phyloP scores from a whole-genome alignment of 1,140 invertebrate species.

The Caenorhabditis inopinata region DNA sequence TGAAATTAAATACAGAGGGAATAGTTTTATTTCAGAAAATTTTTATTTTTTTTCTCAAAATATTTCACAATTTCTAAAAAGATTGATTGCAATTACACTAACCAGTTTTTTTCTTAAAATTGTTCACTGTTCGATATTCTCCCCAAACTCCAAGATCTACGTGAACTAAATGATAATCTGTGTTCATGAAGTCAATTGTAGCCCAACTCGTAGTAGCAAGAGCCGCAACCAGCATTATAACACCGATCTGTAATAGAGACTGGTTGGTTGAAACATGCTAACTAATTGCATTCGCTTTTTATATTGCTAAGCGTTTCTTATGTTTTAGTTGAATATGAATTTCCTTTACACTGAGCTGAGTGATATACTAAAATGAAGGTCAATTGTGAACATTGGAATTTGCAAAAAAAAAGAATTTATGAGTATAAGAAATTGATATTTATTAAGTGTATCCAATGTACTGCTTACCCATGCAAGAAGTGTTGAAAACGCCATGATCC shows the following conservation, averaged over 20 bases:
- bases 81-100: constrained; percentile 40
- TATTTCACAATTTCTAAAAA: too few relatives aligned
- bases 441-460: too few relatives aligned
- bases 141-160: constrained; percentile 64
- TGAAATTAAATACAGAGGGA: too few relatives aligned
- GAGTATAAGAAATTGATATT: not conserved
- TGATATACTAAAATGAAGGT: too few relatives aligned
- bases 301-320: too few relatives aligned
- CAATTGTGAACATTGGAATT: too few relatives aligned
- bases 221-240: constrained; percentile 51
- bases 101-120: constrained; percentile 30
- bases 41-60: too few relatives aligned
- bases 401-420: too few relatives aligned
- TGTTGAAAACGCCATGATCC: constrained; percentile 54
- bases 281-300: too few relatives aligned
- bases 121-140: constrained; percentile 56
- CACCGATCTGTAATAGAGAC: constrained; percentile 45
- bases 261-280: not conserved
- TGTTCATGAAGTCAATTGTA: constrained; percentile 58
- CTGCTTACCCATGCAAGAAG: constrained; percentile 56
- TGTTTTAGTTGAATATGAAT: too few relatives aligned
- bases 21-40: too few relatives aligned
- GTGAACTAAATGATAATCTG: constrained; percentile 52
- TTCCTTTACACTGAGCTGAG: too few relatives aligned
- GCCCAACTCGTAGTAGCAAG: constrained; percentile 56